Evolutionary conservation across 2,113 vertebrate genomes (phyloP).

Genomic region (Prietella phreatophila): DNA sequence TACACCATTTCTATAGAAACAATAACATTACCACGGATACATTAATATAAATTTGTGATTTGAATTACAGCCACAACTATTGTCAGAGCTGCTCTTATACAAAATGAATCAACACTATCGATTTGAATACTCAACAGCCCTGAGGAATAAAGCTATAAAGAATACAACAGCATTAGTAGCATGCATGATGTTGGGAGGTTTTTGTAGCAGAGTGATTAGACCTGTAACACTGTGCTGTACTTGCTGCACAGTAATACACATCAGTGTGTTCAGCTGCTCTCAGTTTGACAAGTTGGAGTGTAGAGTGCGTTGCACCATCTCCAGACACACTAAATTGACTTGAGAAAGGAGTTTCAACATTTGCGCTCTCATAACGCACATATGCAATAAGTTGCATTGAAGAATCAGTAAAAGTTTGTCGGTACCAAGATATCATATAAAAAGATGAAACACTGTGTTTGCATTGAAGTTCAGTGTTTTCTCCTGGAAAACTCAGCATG

Average conservation of each 20-base stretch:
- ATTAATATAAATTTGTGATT: not conserved
- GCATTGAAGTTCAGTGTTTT: not conserved
- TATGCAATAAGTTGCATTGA: not conserved
- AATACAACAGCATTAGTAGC: not conserved
- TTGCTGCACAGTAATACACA: conserved; percentile 48
- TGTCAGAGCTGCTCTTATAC: too few species aligned
- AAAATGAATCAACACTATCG: too few species aligned
- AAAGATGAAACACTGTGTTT: not conserved
- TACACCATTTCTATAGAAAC: not conserved
- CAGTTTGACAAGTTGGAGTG: conserved; percentile 9
- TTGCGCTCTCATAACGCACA: not conserved
- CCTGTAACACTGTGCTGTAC: conserved; percentile 27
- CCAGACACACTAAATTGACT: conserved; percentile 25
- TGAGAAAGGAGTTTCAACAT: not conserved
- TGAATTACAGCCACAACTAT: not conserved
- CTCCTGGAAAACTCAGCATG: not conserved
- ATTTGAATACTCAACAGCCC: not conserved
- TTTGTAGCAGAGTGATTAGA: conserved; percentile 21
- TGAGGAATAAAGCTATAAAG: not conserved
- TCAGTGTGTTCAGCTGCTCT: conserved; percentile 3
- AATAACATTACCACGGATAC: not conserved
- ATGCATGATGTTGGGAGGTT: conserved; percentile 15
- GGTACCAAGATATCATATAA: not conserved
- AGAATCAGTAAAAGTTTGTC: not conserved
- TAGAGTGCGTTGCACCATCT: conserved; percentile 30